These are phyloP conservation scores for Macropus fuliginosus DNA, from an alignment of 2,797 vertebrate genomes.

Conservation along the genomic window DNA sequence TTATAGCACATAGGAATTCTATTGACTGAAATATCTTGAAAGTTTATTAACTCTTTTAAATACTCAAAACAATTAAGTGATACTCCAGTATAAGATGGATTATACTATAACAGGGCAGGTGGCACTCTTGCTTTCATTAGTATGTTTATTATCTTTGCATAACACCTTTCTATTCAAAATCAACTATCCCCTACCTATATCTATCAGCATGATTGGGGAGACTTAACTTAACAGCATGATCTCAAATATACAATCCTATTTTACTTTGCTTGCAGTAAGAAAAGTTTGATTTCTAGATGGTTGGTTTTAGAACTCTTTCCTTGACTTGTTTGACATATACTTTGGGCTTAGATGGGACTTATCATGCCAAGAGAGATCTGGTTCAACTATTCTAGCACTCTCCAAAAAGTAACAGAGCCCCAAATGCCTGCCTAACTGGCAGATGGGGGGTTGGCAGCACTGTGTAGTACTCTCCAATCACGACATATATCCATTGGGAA, in stretches of 20 bases:
- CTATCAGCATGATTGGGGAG: background rate
- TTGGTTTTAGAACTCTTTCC: background rate
- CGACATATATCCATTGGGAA: background rate
- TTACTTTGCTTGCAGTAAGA: background rate
- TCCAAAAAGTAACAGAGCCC: background rate
- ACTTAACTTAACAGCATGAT: background rate
- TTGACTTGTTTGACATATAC: background rate
- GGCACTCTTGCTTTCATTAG: background rate
- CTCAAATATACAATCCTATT: background rate
- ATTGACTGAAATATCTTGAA: constrained; percentile 63
- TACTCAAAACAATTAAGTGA: constrained; percentile 55
- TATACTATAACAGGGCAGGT: background rate
- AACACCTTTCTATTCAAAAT: constrained; percentile 9
- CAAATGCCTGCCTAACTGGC: background rate
- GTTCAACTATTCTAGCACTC: background rate
- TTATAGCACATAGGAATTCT: constrained; percentile 49
- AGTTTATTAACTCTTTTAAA: constrained; percentile 40
- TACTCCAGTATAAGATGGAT: constrained; percentile 51
- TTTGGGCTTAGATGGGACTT: background rate
- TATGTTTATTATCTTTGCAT: background rate
- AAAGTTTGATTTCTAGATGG: background rate
- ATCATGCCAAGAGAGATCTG: background rate
- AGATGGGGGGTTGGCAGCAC: background rate
- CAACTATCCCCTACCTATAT: background rate
- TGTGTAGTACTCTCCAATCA: background rate